Percentiles rank a stretch among this genome's conserved stretches.
These are phyloP conservation scores for Microvelia longipes DNA, from an alignment of 1,140 invertebrate genomes.

Conservation along the genomic window DNA sequence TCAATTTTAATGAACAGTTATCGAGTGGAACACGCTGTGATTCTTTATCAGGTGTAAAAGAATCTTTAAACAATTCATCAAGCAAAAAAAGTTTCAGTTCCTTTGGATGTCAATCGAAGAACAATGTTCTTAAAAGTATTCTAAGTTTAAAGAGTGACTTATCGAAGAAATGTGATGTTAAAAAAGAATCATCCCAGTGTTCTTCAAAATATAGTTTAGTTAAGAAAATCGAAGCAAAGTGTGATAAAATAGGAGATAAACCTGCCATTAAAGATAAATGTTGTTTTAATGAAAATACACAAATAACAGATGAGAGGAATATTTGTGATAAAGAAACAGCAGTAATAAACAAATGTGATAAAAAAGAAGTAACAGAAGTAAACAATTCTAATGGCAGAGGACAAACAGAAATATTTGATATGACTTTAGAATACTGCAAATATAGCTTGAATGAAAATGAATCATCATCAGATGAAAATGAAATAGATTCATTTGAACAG, in stretches of 20 bases:
- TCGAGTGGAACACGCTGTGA: not conserved
- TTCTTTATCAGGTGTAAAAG: not conserved
- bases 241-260: too few species aligned
- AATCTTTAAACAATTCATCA: too few species aligned
- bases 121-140: not conserved
- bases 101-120: too few species aligned
- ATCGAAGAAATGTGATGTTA: not conserved
- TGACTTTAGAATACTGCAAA: not conserved
- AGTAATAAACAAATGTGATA: too few species aligned
- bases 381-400: too few species aligned
- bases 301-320: not conserved
- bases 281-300: not conserved
- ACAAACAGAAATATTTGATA: not conserved
- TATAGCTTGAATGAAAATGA: not conserved
- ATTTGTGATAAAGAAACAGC: not conserved
- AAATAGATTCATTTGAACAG: not conserved
- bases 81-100: not conserved
- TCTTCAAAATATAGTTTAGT: too few species aligned
- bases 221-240: too few species aligned
- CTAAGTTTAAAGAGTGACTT: not conserved
- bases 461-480: not conserved
- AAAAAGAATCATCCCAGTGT: not conserved
- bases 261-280: not conserved
- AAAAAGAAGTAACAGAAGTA: not conserved
- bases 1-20: not conserved